Base-by-base conservation (phyloP, 2,888 invertebrate species). In the Hydrotaea cyrtoneurina region DNA sequence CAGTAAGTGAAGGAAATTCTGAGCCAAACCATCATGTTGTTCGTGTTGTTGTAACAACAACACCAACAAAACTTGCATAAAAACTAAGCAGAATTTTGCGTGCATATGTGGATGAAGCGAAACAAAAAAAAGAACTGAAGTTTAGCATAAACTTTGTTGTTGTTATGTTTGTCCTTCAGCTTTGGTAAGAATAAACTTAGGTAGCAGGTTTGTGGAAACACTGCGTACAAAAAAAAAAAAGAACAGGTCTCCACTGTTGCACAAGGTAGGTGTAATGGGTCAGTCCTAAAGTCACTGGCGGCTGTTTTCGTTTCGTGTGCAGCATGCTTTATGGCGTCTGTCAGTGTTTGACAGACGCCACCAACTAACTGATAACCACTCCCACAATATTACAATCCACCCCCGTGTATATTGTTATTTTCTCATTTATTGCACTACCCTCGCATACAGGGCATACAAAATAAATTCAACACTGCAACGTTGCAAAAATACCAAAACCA, bases 401-500 rank as follows among this genome's bases (percentile, higher is more conserved):
- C n/a, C n/a, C n/a, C n/a, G n/a, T n/a, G n/a, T n/a, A n/a, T n/a
- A n/a, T n/a, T n/a, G n/a, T n/a, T n/a, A n/a, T n/a, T 31, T 31
- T 31, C 31, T 31, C 31, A 31, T 31, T 31, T 2, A 31, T 31
- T 2, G 31, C 31, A 4, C 7, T 2, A 7, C 31, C 31, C 31
- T 31, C 31, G 31, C 31, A 31, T 2, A 31, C 31, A 31, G 2
- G 31, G 31, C 31, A 31, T 31, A 7, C 31, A 31, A 39, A 53
- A 73, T 74, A 74, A 73, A 39, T 39, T 7, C 46, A 78, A 71
- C 43, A 64, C 69, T 78, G 50, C 26, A 73, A 57, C 39, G 69
- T 69, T 78, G 78, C 78, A 62, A 80, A 43, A 78, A n/a, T n/a
- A n/a, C n/a, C n/a, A n/a, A n/a, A 43, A 50, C 39, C 31, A 64